phyloP scores from a whole-genome alignment of 1,140 invertebrate species.

The Muscidifurax raptorellus region DNA sequence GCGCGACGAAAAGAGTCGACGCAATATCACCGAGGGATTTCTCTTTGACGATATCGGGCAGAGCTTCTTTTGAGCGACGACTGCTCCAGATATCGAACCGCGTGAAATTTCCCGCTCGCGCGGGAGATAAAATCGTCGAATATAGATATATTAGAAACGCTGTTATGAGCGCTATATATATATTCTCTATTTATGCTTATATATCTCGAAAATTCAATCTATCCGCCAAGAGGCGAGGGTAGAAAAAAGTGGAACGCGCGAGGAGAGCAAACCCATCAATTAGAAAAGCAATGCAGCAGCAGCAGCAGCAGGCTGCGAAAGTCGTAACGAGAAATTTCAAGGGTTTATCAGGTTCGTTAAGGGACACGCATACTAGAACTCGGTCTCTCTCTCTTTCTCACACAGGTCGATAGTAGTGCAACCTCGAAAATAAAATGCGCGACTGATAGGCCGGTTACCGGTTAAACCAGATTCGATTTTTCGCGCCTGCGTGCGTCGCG shows the following conservation, averaged over 20 bases:
- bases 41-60: not conserved
- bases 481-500: not conserved
- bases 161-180: not conserved
- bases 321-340: constrained; percentile 16
- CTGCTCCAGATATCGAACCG: not conserved
- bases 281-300: not conserved
- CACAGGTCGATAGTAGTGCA: not conserved
- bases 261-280: not conserved
- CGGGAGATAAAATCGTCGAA: not conserved
- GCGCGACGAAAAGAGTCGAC: not conserved
- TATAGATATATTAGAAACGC: not conserved
- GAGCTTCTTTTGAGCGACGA: not conserved
- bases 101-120: too few relatives aligned
- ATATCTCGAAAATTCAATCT: too few relatives aligned
- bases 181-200: too few relatives aligned
- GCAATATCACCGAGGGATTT: not conserved
- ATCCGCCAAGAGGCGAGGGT: too few relatives aligned
- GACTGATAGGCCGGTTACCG: constrained; percentile 16
- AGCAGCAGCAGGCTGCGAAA: not conserved
- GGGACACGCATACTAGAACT: not conserved
- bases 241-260: too few relatives aligned
- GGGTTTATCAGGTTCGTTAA: constrained; percentile 1
- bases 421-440: not conserved
- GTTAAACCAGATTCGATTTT: constrained; percentile 30
- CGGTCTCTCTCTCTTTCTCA: too few relatives aligned